Evolutionary conservation across 1,140 invertebrate species (phyloP).

Genomic region (Latrodectus geometricus): DNA sequence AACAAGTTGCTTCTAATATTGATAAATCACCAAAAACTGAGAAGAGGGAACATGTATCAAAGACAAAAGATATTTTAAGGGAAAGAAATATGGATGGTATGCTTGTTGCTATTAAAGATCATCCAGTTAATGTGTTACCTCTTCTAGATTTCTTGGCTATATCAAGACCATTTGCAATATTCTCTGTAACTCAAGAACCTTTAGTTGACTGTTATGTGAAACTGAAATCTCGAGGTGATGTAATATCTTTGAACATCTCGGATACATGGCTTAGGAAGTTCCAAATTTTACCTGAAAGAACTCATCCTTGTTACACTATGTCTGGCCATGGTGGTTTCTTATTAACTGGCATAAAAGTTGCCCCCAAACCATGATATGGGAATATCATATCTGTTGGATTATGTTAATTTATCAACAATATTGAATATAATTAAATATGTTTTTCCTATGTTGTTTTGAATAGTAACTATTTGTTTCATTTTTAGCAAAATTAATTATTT

Average conservation of each 20-base stretch:
- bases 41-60: conserved; percentile 43
- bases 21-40: conserved; percentile 20
- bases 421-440: too few species aligned
- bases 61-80: conserved; percentile 57
- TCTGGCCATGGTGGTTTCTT: conserved; percentile 81
- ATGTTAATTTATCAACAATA: too few species aligned
- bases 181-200: conserved; percentile 80
- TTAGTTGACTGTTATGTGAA: conserved; percentile 82
- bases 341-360: conserved; percentile 75
- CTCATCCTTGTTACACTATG: conserved; percentile 85
- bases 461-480: not conserved
- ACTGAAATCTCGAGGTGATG: conserved; percentile 77
- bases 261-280: conserved; percentile 90
- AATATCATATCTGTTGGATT: too few species aligned
- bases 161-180: conserved; percentile 87
- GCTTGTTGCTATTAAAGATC: conserved; percentile 84
- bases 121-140: conserved; percentile 82
- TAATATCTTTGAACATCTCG: conserved; percentile 81
- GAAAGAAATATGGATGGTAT: conserved; percentile 78
- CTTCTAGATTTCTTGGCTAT: conserved; percentile 81
- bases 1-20: not conserved
- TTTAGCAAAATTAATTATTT: not conserved
- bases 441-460: too few species aligned
- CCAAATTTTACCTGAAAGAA: conserved; percentile 86
- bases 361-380: conserved; percentile 8